phyloP scores from a whole-genome alignment of 2,888 invertebrate species.

The Quadroppia sp. region DNA sequence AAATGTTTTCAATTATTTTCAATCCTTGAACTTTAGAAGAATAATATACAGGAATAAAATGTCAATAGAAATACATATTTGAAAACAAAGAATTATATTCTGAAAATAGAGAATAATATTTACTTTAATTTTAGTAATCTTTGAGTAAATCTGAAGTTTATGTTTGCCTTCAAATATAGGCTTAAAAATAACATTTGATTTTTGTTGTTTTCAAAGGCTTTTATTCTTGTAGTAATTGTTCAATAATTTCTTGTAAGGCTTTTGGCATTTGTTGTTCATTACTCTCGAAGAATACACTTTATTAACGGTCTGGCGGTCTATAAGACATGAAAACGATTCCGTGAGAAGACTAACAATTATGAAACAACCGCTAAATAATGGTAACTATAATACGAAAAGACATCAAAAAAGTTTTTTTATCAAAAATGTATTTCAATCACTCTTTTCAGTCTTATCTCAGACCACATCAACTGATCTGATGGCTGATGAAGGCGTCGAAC shows the following conservation, averaged over 20 bases:
- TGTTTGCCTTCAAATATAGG: no score
- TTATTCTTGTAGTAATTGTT: no score
- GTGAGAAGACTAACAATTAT: slow-evolving; percentile 6
- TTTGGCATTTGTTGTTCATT: slow-evolving; percentile 1
- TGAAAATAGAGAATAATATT: no score
- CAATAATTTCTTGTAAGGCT: background rate
- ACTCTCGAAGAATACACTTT: background rate
- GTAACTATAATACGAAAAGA: background rate
- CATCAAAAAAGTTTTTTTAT: background rate
- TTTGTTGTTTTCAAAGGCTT: no score
- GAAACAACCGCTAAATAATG: slow-evolving; percentile 17
- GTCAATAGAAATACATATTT: no score
- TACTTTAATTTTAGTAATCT: no score
- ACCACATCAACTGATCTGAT: background rate
- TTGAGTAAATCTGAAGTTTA: no score
- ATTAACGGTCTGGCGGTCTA: background rate
- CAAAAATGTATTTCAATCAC: background rate
- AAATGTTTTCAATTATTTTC: no score
- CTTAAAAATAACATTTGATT: no score
- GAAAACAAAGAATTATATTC: no score
- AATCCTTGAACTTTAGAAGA: background rate
- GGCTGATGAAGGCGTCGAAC: background rate
- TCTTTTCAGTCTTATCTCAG: background rate
- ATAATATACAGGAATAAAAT: no score
- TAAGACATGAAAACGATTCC: background rate